These are phyloP conservation scores for Acyrthosiphon pisum DNA, from an alignment of 1,140 invertebrate species.

Conservation along the genomic window DNA sequence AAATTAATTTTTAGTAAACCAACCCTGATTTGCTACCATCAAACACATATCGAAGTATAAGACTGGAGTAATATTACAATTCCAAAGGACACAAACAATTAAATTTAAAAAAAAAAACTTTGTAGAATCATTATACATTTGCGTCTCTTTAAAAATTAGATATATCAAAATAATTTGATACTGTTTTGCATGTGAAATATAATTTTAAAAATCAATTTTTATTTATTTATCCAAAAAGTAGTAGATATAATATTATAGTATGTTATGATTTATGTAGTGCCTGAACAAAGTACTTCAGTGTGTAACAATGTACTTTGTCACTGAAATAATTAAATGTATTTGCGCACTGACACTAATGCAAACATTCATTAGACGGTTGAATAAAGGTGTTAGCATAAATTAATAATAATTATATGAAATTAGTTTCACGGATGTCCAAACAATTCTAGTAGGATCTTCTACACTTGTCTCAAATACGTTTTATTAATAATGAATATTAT, in stretches of 20 bases:
- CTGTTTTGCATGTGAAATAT: not conserved
- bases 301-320: not conserved
- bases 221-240: not conserved
- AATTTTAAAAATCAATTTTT: not conserved
- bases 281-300: not conserved
- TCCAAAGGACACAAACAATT: not conserved
- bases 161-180: not conserved
- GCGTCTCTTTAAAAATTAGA: not conserved
- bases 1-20: not conserved
- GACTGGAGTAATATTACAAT: not conserved
- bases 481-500: not conserved
- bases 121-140: not conserved
- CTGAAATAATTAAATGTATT: constrained; percentile 30
- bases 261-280: not conserved
- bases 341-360: not conserved
- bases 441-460: not conserved
- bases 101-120: not conserved
- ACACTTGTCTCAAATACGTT: not conserved
- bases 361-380: constrained; percentile 23
- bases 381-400: constrained; percentile 25
- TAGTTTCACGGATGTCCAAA: not conserved
- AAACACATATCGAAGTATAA: not conserved
- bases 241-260: not conserved
- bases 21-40: not conserved
- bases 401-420: constrained; percentile 22